Conservation (phyloP, 2,888 invertebrate species). For the Drosophila siamana region DNA sequence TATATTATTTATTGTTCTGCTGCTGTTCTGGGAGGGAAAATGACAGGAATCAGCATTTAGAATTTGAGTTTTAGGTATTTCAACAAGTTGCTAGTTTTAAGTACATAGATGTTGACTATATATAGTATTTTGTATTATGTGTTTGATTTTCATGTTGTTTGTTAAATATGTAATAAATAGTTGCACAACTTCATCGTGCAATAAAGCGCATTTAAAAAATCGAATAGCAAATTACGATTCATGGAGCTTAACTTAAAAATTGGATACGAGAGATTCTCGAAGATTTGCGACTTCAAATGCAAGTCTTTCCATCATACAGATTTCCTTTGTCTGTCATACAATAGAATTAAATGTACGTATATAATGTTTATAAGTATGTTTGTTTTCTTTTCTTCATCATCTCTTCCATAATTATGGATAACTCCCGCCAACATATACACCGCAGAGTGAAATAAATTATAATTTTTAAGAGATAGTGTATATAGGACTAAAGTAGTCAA, state of each 20-base stretch:
- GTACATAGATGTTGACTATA: slow-evolving; percentile 66
- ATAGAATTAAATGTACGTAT: slow-evolving; percentile 51
- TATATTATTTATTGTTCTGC: slow-evolving; percentile 57
- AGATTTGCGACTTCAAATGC: slow-evolving; percentile 50
- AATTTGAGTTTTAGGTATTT: slow-evolving; percentile 70
- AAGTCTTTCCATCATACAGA: background rate
- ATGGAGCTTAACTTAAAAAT: slow-evolving; percentile 18
- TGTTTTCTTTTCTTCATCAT: background rate
- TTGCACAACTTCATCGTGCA: slow-evolving; percentile 55
- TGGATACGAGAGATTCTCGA: slow-evolving; percentile 51
- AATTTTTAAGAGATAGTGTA: slow-evolving; percentile 57
- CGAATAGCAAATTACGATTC: slow-evolving; percentile 22
- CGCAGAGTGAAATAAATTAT: slow-evolving; percentile 60
- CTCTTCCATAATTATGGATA: slow-evolving; percentile 11
- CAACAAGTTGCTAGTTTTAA: slow-evolving; percentile 78
- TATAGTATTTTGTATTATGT: slow-evolving; percentile 65
- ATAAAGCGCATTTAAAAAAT: slow-evolving; percentile 51
- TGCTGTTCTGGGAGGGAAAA: slow-evolving; percentile 27
- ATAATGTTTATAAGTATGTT: slow-evolving; percentile 25
- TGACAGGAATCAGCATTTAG: slow-evolving; percentile 68
- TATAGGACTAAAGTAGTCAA: slow-evolving; percentile 65
- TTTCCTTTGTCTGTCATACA: slow-evolving; percentile 18
- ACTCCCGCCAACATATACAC: slow-evolving; percentile 37
- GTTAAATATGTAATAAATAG: slow-evolving; percentile 70
- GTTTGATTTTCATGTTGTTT: slow-evolving; percentile 67